phyloP scores from a whole-genome alignment of 2,888 invertebrate genomes.

The Ferdinandea cuprea region DNA sequence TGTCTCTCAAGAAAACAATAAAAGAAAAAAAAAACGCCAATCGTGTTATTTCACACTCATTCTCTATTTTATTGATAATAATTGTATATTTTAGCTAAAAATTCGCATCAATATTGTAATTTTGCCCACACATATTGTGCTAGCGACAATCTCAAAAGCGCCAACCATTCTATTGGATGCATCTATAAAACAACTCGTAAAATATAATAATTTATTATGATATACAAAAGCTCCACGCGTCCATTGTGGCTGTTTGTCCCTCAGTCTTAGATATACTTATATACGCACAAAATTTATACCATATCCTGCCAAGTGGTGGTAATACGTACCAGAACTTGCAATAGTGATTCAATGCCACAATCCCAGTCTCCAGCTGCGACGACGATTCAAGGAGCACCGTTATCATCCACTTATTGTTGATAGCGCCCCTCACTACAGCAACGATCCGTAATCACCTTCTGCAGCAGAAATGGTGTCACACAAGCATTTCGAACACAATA shows the following conservation, averaged over 20 bases:
- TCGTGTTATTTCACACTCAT: conserved; percentile 30
- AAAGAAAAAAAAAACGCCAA: conserved; percentile 9
- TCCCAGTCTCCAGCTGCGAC: conserved; percentile 19
- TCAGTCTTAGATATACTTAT: conserved; percentile 56
- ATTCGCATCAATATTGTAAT: conserved; percentile 18
- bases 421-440: conserved; percentile 28
- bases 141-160: conserved; percentile 25
- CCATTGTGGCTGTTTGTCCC: conserved; percentile 22
- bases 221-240: conserved; percentile 19
- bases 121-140: conserved; percentile 8
- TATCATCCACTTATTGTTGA: conserved; percentile 37
- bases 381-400: conserved; percentile 8
- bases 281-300: conserved; percentile 42
- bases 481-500: conserved; percentile 36
- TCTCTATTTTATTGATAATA: conserved; percentile 44
- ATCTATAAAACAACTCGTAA: conserved; percentile 15
- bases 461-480: conserved; percentile 39
- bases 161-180: conserved; percentile 33
- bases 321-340: conserved; percentile 28
- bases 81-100: conserved; percentile 52
- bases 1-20: conserved; percentile 4
- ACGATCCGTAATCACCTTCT: conserved; percentile 37
- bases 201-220: conserved; percentile 49
- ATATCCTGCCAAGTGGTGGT: conserved; percentile 21
- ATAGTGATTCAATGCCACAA: conserved; percentile 33